Conservation (phyloP, 2,888 invertebrate genomes). For the Sylvicola fuscatus region DNA sequence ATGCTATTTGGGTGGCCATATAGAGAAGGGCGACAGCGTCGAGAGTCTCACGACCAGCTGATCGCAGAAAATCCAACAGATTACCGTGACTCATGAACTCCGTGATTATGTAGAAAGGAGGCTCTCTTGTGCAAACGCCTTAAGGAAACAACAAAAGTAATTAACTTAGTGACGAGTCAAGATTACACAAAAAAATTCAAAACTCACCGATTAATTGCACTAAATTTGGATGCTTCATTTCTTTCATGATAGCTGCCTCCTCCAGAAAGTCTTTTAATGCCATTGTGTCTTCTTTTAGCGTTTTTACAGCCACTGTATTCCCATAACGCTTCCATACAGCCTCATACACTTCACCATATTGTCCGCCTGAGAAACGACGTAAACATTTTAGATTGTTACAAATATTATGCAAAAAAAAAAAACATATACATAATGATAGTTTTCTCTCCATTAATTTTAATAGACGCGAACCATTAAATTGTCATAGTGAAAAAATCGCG, state of each 20-base stretch:
- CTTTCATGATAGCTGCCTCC: conserved; percentile 99
- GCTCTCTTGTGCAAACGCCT: conserved; percentile 95
- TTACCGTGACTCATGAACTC: conserved; percentile 99
- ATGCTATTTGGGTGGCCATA: conserved; percentile 99
- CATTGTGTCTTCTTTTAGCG: conserved; percentile 98
- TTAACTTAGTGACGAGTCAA: neutral
- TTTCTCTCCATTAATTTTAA: too few relatives aligned
- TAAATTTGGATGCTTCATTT: conserved; percentile 97
- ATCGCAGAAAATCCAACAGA: conserved; percentile 84
- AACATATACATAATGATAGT: neutral
- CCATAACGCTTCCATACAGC: conserved; percentile 91
- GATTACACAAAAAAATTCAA: neutral
- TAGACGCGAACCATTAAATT: too few relatives aligned
- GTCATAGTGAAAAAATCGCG: too few relatives aligned
- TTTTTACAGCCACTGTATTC: conserved; percentile 96
- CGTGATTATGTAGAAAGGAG: conserved; percentile 98
- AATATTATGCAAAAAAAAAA: neutral
- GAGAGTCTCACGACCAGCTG: conserved; percentile 65
- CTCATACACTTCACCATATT: conserved; percentile 90
- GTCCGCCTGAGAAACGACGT: conserved; percentile 29
- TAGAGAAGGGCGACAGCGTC: conserved; percentile 94
- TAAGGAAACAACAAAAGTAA: conserved; percentile 3
- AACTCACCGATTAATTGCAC: conserved; percentile 62
- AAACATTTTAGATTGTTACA: neutral
- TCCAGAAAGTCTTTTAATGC: conserved; percentile 97